Base-by-base conservation (phyloP, 2,888 invertebrate species). In the Philonicus albiceps region DNA sequence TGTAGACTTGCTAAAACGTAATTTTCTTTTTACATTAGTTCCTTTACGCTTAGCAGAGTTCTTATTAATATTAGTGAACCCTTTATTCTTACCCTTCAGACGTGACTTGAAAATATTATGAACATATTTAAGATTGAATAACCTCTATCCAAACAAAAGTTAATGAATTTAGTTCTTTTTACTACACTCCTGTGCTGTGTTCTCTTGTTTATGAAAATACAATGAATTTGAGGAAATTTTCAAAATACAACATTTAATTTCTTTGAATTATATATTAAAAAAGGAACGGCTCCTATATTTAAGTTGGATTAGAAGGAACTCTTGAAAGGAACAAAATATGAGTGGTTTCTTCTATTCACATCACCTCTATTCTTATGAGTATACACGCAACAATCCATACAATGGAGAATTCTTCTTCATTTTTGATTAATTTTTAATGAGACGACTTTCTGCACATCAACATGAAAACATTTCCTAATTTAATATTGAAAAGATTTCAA, bases 381-480 rank as follows among this genome's bases (percentile, higher is more conserved):
- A n/a, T n/a, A 64, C 64, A 27, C 64, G 27, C 64, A 19, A 22
- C 64, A 64, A 22, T 22, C 64, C 53, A 8, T 8, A 53, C 53
- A 53, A 53, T 53, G 53, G 19, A 53, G 27, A 27, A 4, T 19
- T 22, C 19, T 11, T 55, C 22, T 22, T 64, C 19, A 8, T 19
- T 64, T 64, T 64, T 64, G 19, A 31, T 74, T 31, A 31, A 34
- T 34, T 34, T 74, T 74, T 31, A 74, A 74, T 74, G 74, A 74
- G 74, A 34, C n/a, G 34, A n/a, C 34, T 34, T 74, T 74, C 74
- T 34, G 30, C 31, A 13, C 31, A n/a, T 74, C 34, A 34, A 73
- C 74, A 74, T 74, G 31, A 74, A 34, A 78, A 78, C 34, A 6
- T 78, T 78, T 40, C 27, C 49, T 43, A 78, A 78, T 78, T 43